Evolutionary conservation across 1,140 invertebrate species (phyloP).

Genomic region (Brachionus calyciflorus): DNA sequence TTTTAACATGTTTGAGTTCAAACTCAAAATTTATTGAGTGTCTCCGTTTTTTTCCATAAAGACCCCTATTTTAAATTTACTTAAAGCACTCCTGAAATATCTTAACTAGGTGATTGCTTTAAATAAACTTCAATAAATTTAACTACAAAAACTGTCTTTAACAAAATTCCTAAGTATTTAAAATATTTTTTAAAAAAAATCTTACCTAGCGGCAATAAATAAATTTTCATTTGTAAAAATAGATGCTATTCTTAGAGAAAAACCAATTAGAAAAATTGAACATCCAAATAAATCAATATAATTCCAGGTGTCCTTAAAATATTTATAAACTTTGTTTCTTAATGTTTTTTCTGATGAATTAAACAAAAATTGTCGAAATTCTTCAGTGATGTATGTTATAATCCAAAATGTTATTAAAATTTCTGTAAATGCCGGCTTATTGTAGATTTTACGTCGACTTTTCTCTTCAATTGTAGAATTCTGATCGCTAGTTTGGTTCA

Average conservation of each 20-base stretch:
- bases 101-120: too few relatives aligned
- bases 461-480: too few relatives aligned
- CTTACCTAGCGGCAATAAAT: slow-evolving; percentile 1
- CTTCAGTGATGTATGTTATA: not conserved
- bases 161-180: not conserved
- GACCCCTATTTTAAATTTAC: not conserved
- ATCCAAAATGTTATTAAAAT: slow-evolving; percentile 13
- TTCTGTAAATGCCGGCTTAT: not conserved
- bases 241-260: not conserved
- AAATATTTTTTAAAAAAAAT: not conserved
- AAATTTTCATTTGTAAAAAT: not conserved
- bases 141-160: not conserved
- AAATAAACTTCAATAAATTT: too few relatives aligned
- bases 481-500: too few relatives aligned
- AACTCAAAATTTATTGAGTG: too few relatives aligned
- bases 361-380: slow-evolving; percentile 27
- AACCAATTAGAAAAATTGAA: not conserved
- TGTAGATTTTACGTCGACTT: not conserved
- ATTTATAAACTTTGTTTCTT: slow-evolving; percentile 26
- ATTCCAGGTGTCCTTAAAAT: slow-evolving; percentile 31
- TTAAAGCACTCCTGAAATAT: too few relatives aligned
- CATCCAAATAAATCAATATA: slow-evolving; percentile 37
- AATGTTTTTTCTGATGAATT: slow-evolving; percentile 1
- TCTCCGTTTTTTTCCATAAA: not conserved
- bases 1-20: too few relatives aligned